A percentile compares a stretch with the other conserved stretches of the same genome.
Evolutionary conservation across 2,888 invertebrate species (phyloP).

Genomic region (Macaria notata): DNA sequence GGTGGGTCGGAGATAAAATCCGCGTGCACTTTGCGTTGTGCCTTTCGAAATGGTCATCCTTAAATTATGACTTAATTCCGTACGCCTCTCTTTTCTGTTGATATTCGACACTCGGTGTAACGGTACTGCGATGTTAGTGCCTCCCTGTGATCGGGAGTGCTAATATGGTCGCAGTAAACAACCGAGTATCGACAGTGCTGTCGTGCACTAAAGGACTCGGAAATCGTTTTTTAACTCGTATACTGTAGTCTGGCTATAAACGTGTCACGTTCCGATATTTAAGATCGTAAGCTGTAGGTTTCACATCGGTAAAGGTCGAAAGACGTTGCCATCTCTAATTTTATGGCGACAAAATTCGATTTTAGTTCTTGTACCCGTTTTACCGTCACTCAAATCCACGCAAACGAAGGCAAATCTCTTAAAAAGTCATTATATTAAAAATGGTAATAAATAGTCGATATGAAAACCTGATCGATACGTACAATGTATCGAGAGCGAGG

Average conservation of each 20-base stretch:
- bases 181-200: conserved; percentile 24
- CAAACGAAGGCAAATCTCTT: conserved; percentile 53
- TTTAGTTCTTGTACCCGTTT: not conserved
- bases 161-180: conserved; percentile 36
- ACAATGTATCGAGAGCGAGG: conserved; percentile 60
- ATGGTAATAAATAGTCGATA: conserved; percentile 65
- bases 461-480: conserved; percentile 50
- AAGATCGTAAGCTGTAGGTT: conserved; percentile 13
- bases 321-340: conserved; percentile 1
- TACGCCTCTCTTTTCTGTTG: conserved; percentile 61
- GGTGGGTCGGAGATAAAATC: conserved; percentile 68
- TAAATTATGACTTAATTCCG: conserved; percentile 78
- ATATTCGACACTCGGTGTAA: conserved; percentile 56
- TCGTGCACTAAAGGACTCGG: conserved; percentile 15
- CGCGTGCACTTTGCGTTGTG: conserved; percentile 51
- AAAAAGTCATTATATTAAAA: conserved; percentile 66
- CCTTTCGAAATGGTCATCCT: conserved; percentile 68
- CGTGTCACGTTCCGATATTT: conserved; percentile 14
- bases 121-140: conserved; percentile 47
- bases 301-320: conserved; percentile 4
- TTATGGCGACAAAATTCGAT: not conserved
- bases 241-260: conserved; percentile 13
- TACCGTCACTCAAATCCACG: conserved; percentile 56
- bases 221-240: conserved; percentile 14
- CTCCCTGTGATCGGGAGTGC: conserved; percentile 48